Evolutionary conservation across 2,797 vertebrate genomes (phyloP).

Genomic region (Hafferia zeledoni): DNA sequence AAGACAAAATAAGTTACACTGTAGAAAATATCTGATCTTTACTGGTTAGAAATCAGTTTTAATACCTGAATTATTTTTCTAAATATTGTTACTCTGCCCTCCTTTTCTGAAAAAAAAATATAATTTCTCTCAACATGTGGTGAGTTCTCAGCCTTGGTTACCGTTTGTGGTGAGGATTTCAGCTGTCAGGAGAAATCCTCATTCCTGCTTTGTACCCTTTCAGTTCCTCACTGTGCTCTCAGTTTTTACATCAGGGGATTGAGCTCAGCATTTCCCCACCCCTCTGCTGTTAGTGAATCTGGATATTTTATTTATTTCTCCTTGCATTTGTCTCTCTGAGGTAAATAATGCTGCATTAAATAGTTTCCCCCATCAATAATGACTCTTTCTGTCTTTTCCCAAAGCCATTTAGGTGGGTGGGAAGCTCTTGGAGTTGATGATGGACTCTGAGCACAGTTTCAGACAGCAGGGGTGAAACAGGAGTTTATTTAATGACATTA

Average conservation of each 20-base stretch:
- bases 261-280: not conserved
- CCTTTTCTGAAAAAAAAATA: not conserved
- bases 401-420: not conserved
- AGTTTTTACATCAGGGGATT: not conserved
- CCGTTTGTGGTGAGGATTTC: not conserved
- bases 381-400: not conserved
- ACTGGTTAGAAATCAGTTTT: not conserved
- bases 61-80: not conserved
- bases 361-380: not conserved
- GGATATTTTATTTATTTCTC: not conserved
- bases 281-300: not conserved
- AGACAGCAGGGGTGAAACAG: not conserved
- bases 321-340: not conserved
- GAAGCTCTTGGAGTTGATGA: not conserved
- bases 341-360: not conserved
- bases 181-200: not conserved
- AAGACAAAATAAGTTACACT: not conserved
- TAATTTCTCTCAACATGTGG: not conserved
- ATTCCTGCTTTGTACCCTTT: not conserved
- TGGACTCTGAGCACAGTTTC: not conserved
- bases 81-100: not conserved
- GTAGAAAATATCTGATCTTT: not conserved
- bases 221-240: rapidly evolving
- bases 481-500: not conserved
- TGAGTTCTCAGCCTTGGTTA: not conserved